These are phyloP conservation scores for Oceanodroma tethys DNA, from an alignment of 2,113 vertebrate species.

Conservation along the genomic window DNA sequence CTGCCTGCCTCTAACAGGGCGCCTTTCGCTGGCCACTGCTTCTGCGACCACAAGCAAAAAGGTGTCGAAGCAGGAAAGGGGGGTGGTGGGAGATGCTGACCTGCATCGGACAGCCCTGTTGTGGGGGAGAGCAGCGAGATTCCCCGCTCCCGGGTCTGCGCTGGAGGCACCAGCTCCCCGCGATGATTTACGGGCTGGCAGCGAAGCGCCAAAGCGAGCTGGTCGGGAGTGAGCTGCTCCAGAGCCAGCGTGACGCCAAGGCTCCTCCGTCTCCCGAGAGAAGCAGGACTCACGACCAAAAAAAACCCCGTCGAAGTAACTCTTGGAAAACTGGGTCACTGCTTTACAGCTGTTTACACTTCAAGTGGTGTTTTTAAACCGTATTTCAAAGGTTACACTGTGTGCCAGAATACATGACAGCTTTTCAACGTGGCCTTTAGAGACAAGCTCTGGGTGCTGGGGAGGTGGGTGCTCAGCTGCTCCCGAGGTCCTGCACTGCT, in stretches of 20 bases:
- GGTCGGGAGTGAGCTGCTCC: neutral
- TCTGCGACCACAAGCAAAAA: rapidly evolving
- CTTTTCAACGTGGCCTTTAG: neutral
- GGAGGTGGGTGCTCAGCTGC: neutral
- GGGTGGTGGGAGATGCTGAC: neutral
- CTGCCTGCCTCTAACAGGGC: rapidly evolving
- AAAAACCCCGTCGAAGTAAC: neutral
- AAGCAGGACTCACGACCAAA: neutral
- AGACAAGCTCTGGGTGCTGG: neutral
- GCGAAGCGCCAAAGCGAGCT: neutral
- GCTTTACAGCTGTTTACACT: neutral
- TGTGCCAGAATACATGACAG: neutral
- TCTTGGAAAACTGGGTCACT: neutral
- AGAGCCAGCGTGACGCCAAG: rapidly evolving
- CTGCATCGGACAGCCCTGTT: rapidly evolving
- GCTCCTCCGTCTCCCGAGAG: neutral
- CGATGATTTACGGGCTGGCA: neutral
- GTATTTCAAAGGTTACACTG: neutral
- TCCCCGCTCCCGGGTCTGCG: rapidly evolving
- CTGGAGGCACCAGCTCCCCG: rapidly evolving
- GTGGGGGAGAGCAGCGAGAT: neutral
- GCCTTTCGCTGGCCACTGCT: rapidly evolving
- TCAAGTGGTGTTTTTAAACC: neutral
- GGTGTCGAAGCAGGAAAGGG: rapidly evolving
- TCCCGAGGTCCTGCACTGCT: neutral